phyloP scores from a whole-genome alignment of 2,888 invertebrate genomes.

The Penaeus monodon region DNA sequence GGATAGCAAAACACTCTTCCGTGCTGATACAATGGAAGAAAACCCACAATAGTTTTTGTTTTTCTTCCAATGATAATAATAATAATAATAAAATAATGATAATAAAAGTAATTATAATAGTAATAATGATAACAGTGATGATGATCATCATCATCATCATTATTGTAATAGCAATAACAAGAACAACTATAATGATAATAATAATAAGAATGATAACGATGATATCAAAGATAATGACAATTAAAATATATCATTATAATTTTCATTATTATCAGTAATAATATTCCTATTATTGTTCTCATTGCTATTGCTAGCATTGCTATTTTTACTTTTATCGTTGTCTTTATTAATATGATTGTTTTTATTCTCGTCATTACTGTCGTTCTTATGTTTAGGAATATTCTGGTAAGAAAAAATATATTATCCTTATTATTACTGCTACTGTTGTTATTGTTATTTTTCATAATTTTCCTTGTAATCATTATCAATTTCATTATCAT shows the following conservation, averaged over 20 bases:
- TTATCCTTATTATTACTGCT: neutral
- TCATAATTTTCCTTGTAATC: neutral
- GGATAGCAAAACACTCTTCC: too few relatives aligned
- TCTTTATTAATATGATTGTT: neutral
- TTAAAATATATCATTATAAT: too few relatives aligned
- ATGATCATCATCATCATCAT: slow-evolving; percentile 11
- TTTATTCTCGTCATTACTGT: neutral
- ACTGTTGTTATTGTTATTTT: too few relatives aligned
- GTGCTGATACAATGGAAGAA: too few relatives aligned
- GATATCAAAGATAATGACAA: too few relatives aligned
- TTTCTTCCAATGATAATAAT: neutral
- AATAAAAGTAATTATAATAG: neutral
- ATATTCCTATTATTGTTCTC: neutral
- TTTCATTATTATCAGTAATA: too few relatives aligned
- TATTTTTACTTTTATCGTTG: neutral
- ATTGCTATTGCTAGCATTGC: neutral
- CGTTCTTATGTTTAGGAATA: neutral
- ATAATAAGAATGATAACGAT: neutral
- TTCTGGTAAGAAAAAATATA: neutral
- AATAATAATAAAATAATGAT: neutral
- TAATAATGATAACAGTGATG: slow-evolving; percentile 13
- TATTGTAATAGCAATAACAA: slow-evolving; percentile 12
- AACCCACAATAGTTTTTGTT: too few relatives aligned
- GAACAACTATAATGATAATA: neutral
- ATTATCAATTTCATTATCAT: neutral